Conservation (phyloP, 2,797 vertebrate species). For the Poecilia picta region DNA sequence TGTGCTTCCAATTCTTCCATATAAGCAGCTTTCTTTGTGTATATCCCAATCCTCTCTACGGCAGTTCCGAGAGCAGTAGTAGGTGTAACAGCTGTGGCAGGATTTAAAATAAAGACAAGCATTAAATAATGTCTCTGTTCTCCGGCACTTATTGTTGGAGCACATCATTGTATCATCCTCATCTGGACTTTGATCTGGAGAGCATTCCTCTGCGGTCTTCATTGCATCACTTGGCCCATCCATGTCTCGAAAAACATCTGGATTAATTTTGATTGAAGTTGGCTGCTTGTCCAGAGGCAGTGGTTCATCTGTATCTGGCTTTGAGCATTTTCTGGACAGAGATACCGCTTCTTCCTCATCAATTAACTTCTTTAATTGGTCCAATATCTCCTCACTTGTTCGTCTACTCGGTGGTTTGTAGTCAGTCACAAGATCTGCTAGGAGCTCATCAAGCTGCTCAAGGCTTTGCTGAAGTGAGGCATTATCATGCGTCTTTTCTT, state of each 20-base stretch:
- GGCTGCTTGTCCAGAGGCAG: conserved; percentile 88
- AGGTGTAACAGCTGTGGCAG: conserved; percentile 98
- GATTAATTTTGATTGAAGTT: conserved; percentile 80
- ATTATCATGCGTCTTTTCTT: conserved; percentile 81
- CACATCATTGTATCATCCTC: conserved; percentile 98
- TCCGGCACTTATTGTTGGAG: conserved; percentile 93
- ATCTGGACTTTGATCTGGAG: conserved; percentile 92
- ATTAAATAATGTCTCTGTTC: conserved; percentile 95
- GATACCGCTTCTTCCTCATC: conserved; percentile 82
- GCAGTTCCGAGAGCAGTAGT: conserved; percentile 97
- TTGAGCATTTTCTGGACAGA: conserved; percentile 77
- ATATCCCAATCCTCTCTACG: conserved; percentile 95
- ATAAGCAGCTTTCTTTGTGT: conserved; percentile 95
- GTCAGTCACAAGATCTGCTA: conserved; percentile 96
- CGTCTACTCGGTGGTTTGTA: conserved; percentile 87
- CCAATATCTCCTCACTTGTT: conserved; percentile 85
- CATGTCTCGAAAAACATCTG: conserved; percentile 73
- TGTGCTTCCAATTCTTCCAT: conserved; percentile 90
- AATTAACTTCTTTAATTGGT: conserved; percentile 90
- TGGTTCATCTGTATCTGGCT: conserved; percentile 64
- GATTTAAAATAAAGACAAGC: conserved; percentile 99
- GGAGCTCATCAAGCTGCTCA: conserved; percentile 95
- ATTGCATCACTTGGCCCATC: conserved; percentile 77
- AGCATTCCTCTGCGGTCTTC: conserved; percentile 87
- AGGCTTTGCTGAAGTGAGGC: conserved; percentile 91